Percentiles rank a stretch among this genome's conserved stretches.
phyloP scores from a whole-genome alignment of 2,113 vertebrate genomes.

The Hepsetus odoe region DNA sequence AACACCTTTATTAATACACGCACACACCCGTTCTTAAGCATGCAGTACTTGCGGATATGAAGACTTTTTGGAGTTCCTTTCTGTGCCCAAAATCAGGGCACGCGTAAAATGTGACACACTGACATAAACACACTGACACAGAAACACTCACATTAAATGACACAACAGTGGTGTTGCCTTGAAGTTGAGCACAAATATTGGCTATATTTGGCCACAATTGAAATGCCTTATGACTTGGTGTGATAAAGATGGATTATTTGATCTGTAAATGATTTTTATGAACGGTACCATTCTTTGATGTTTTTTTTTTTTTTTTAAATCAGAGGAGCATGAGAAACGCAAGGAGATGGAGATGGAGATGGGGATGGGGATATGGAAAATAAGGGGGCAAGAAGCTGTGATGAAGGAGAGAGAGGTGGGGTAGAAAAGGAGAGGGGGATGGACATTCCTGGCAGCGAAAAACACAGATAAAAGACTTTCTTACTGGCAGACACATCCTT shows the following conservation, averaged over 20 bases:
- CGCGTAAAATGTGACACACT: conserved; percentile 73
- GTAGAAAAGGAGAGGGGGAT: conserved; percentile 48
- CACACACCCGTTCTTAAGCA: conserved; percentile 1
- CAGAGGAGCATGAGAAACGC: not conserved
- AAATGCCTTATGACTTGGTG: not conserved
- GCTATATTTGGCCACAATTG: not conserved
- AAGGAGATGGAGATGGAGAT: not conserved
- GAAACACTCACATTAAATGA: conserved; percentile 59
- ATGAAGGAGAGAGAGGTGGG: conserved; percentile 37
- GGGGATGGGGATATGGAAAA: no score
- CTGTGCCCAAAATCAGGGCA: conserved; percentile 69
- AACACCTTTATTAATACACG: not conserved
- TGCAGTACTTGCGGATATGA: conserved; percentile 27
- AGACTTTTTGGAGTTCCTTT: conserved; percentile 57
- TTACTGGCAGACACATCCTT: conserved; percentile 80
- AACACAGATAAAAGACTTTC: conserved; percentile 68
- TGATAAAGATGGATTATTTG: not conserved
- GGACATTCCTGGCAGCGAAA: conserved; percentile 77
- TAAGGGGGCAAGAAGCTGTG: not conserved
- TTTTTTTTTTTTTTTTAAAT: no score
- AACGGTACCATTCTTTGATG: not conserved
- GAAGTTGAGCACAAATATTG: not conserved
- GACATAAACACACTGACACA: conserved; percentile 78
- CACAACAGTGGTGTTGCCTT: conserved; percentile 1
- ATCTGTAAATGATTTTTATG: not conserved